A percentile compares a stretch with the other conserved stretches of the same genome.
Evolutionary conservation across 2,888 invertebrate genomes (phyloP).

Genomic region (Amblyjoppa proteus): DNA sequence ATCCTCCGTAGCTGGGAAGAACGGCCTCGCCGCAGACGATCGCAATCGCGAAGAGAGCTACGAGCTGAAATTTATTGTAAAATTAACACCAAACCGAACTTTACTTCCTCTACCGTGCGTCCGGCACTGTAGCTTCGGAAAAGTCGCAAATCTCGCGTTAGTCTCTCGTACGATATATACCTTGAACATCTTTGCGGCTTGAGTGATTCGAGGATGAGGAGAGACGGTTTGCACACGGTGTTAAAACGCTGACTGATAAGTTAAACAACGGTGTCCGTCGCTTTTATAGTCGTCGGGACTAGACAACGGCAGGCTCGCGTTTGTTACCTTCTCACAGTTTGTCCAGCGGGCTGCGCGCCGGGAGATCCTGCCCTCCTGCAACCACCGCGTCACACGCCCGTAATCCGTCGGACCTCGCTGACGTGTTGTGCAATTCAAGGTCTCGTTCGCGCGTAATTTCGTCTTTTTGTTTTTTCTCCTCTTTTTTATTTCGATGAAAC

Average conservation of each 20-base stretch:
- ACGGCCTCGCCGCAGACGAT: conserved; percentile 73
- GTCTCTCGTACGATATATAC: conserved; percentile 40
- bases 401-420: conserved; percentile 22
- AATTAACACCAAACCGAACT: neutral
- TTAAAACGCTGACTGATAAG: conserved; percentile 62
- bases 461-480: conserved; percentile 36
- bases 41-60: conserved; percentile 70
- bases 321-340: conserved; percentile 44
- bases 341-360: conserved; percentile 51
- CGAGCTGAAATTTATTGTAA: conserved; percentile 54
- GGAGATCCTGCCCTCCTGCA: conserved; percentile 64
- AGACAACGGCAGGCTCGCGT: conserved; percentile 38
- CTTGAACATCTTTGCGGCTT: conserved; percentile 66
- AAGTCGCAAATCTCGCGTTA: neutral
- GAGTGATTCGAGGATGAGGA: neutral
- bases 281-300: conserved; percentile 56
- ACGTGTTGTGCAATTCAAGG: conserved; percentile 81
- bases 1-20: conserved; percentile 58
- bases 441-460: conserved; percentile 71
- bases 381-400: conserved; percentile 48
- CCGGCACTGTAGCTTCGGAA: neutral
- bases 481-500: conserved; percentile 59
- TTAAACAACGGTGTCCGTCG: conserved; percentile 34
- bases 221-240: conserved; percentile 27
- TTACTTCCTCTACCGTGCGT: neutral